These are phyloP conservation scores for Drosophila pseudoobscura DNA, from an alignment of 1,140 invertebrate genomes.

Conservation along the genomic window DNA sequence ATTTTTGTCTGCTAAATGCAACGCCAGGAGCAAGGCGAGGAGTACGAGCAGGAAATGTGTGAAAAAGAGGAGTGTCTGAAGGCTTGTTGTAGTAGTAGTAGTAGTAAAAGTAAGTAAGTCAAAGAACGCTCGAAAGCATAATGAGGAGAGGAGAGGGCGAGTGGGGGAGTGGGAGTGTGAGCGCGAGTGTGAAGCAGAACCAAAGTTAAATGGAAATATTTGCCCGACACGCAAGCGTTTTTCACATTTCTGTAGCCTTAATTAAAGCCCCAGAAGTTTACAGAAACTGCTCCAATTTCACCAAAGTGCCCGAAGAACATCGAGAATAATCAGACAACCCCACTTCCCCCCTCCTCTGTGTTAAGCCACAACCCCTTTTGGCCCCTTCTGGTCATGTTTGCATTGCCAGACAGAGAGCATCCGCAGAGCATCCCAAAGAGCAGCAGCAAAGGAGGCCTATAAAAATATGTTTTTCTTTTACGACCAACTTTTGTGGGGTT, in stretches of 20 bases:
- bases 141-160: not conserved
- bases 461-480: slow-evolving; percentile 68
- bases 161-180: not conserved
- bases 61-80: slow-evolving; percentile 3
- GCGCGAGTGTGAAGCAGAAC: not conserved
- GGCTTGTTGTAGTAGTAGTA: too few species aligned
- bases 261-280: slow-evolving; percentile 32
- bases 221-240: slow-evolving; percentile 48
- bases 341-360: not conserved
- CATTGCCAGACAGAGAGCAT: slow-evolving; percentile 11
- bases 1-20: slow-evolving; percentile 56
- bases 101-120: too few species aligned
- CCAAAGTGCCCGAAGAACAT: slow-evolving; percentile 21
- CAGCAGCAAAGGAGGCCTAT: slow-evolving; percentile 19
- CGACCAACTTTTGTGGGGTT: slow-evolving; percentile 26
- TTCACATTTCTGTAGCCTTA: slow-evolving; percentile 20
- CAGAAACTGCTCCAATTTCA: slow-evolving; percentile 37
- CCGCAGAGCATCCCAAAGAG: not conserved
- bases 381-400: slow-evolving; percentile 7
- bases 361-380: not conserved
- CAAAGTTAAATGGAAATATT: slow-evolving; percentile 57
- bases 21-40: slow-evolving; percentile 17
- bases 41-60: slow-evolving; percentile 40
- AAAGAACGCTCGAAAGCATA: too few species aligned
- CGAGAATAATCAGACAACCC: slow-evolving; percentile 45